Evolutionary conservation across 2,797 vertebrate species (phyloP).

Genomic region (Periparus ater): DNA sequence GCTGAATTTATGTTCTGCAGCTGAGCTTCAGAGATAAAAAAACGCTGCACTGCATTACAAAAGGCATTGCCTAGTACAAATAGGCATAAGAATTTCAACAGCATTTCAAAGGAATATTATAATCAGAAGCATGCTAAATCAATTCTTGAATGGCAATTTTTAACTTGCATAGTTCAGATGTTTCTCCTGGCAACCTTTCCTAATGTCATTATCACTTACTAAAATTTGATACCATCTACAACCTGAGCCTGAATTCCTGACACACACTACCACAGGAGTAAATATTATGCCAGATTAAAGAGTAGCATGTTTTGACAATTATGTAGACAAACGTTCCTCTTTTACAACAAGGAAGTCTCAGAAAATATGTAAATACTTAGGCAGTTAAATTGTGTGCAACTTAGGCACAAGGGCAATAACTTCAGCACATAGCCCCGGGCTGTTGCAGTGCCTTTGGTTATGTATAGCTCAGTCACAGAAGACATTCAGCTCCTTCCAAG

Average conservation of each 20-base stretch:
- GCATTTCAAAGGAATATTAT: constrained; percentile 30
- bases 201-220: constrained; percentile 56
- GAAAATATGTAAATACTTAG: constrained; percentile 52
- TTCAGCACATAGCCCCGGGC: constrained; percentile 2
- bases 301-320: constrained; percentile 55
- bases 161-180: constrained; percentile 43
- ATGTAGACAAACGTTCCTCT: constrained; percentile 22
- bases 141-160: constrained; percentile 19
- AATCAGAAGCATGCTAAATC: neutral
- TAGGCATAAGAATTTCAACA: neutral
- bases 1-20: neutral
- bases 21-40: neutral
- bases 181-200: constrained; percentile 42
- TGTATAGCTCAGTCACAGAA: neutral
- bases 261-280: constrained; percentile 11
- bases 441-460: neutral
- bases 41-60: neutral
- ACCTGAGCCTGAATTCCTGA: constrained; percentile 55
- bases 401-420: neutral
- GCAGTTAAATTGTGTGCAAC: constrained; percentile 13
- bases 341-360: constrained; percentile 47
- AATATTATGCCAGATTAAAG: constrained; percentile 47
- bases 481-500: neutral
- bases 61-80: neutral
- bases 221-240: constrained; percentile 59